Base-by-base conservation (phyloP, 2,888 invertebrate genomes). In the Rotaria magnacalcarata region DNA sequence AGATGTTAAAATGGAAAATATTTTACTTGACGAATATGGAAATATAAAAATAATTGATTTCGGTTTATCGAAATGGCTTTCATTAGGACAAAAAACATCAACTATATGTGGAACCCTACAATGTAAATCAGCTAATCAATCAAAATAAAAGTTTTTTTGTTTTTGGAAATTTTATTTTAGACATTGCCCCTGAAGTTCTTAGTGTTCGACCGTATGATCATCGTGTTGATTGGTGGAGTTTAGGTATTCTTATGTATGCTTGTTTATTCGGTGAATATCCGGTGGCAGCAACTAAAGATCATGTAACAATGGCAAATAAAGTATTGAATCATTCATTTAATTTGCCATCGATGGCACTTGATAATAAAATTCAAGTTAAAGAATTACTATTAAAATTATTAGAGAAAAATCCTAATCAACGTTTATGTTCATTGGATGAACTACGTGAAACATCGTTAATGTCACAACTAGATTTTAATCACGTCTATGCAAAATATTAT, bases 151-250 rank as follows among this genome's bases (percentile, higher is more conserved):
- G 5, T 41, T 34, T 74, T 41, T 34, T 74, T 74, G 1, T 6
- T 11, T 27, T 67, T 27, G 2, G 2, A 19, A 16, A 47, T 47
- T 47, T 7, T 80, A 47, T 47, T 80, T 80, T 52, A 80, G 75
- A 96, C 92, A 96, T 96, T 95, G 96, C 96, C 74, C 97, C 97
- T 5, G 96, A 97, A 92, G 93, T 97, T 87, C 91, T 95, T 88
- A 93, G 93, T 85, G 93, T 93, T 58, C 93, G 94, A 89, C 93
- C 94, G 6, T 97, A 97, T 90, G 94, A 94, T 5, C 96, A 96
- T 90, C 94, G 95, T 0, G 95, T 94, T 7, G 97, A 97, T 92
- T 97, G 96, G 96, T 97, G 96, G 96, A 95, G 96, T 16, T 92
- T 96, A 34, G 97, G 96, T 7, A 94, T 96, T 50, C 92, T 96